A percentile compares a stretch with the other conserved stretches of the same genome.
Evolutionary conservation across 2,797 vertebrate genomes (phyloP).

Genomic region (Harpagifer antarcticus): DNA sequence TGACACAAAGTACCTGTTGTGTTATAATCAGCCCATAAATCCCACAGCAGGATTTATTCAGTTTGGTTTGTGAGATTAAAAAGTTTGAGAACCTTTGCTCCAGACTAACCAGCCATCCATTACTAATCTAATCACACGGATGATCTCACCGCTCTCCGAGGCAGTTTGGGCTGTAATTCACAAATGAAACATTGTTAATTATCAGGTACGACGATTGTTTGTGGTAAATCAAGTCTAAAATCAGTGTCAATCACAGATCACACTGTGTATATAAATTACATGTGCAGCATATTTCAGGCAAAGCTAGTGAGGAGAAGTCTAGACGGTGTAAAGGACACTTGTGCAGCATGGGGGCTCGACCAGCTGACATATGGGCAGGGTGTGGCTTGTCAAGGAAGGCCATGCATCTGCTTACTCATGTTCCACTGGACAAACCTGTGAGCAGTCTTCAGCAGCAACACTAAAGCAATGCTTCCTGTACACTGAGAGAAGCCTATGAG

Average conservation of each 20-base stretch:
- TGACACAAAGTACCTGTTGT: constrained; percentile 52
- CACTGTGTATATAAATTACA: not conserved
- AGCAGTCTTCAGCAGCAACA: constrained; percentile 18
- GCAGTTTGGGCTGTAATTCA: constrained; percentile 36
- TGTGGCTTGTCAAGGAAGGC: constrained; percentile 47
- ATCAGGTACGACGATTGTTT: constrained; percentile 4
- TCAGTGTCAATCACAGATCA: not conserved
- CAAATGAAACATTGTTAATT: constrained; percentile 23
- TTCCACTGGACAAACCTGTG: constrained; percentile 35
- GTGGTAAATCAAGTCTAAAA: not conserved
- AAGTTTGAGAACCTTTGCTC: constrained; percentile 75
- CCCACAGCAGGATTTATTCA: constrained; percentile 56
- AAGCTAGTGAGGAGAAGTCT: constrained; percentile 16
- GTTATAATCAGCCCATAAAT: constrained; percentile 52
- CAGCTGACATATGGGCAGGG: constrained; percentile 75
- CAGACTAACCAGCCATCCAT: constrained; percentile 71
- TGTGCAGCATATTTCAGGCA: not conserved
- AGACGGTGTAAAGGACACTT: constrained; percentile 67
- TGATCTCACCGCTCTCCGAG: constrained; percentile 60
- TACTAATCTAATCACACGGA: constrained; percentile 74
- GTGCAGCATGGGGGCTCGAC: constrained; percentile 51
- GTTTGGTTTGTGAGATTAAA: constrained; percentile 74
- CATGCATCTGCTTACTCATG: constrained; percentile 67
- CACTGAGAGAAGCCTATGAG: constrained; percentile 38
- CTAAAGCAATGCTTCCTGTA: constrained; percentile 16